Evolutionary conservation across 1,140 invertebrate genomes (phyloP).

Genomic region (Calycopis cecrops): DNA sequence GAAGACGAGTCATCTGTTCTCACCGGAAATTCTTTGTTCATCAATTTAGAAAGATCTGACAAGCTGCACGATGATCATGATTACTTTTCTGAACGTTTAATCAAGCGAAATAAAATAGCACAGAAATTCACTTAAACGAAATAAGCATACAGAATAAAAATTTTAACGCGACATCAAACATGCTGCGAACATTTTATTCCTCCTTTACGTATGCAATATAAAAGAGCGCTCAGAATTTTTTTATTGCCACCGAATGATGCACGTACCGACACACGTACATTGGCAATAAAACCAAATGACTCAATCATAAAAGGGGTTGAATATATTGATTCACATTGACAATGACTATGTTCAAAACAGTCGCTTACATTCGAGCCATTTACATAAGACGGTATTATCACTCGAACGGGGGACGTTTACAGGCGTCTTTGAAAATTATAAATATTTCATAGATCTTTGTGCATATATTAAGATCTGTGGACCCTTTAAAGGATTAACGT

Average conservation of each 20-base stretch:
- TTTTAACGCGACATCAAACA: conserved; percentile 22
- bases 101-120: background rate
- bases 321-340: conserved; percentile 64
- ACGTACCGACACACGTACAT: conserved; percentile 48
- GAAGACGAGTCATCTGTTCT: too few relatives aligned
- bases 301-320: conserved; percentile 63
- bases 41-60: too few relatives aligned
- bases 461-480: too few relatives aligned
- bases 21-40: too few relatives aligned
- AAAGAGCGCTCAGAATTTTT: conserved; percentile 52
- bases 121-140: conserved; percentile 16
- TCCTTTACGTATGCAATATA: conserved; percentile 42
- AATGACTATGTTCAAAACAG: conserved; percentile 32
- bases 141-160: conserved; percentile 19
- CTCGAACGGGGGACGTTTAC: background rate
- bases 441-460: too few relatives aligned
- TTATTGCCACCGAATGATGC: conserved; percentile 56
- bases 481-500: too few relatives aligned
- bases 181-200: conserved; percentile 24
- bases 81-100: too few relatives aligned
- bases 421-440: conserved; percentile 2
- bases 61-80: too few relatives aligned
- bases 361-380: background rate
- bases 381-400: too few relatives aligned
- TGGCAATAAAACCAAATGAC: conserved; percentile 61